Percentiles rank a stretch among this genome's conserved stretches.
These are phyloP conservation scores for Tetraneura akinire DNA, from an alignment of 1,140 invertebrate species.

Conservation along the genomic window DNA sequence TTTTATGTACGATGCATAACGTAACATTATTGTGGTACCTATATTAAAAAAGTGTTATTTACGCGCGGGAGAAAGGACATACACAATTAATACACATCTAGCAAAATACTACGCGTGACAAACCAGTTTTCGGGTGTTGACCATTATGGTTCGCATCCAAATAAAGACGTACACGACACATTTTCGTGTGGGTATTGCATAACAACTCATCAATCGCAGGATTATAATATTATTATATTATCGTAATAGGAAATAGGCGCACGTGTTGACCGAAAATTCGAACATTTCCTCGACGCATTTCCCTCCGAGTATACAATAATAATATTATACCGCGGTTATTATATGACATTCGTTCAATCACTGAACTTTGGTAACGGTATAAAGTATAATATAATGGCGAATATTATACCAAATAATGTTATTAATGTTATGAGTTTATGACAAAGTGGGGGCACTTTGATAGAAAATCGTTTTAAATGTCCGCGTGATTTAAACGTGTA, in stretches of 20 bases:
- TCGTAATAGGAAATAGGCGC: not conserved
- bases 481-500: too few relatives aligned
- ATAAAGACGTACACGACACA: slow-evolving; percentile 38
- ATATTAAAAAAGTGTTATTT: not conserved
- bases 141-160: slow-evolving; percentile 35
- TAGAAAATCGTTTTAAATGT: too few relatives aligned
- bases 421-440: too few relatives aligned
- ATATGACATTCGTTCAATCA: too few relatives aligned
- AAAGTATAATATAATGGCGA: too few relatives aligned
- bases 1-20: not conserved
- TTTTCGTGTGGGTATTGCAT: slow-evolving; percentile 16
- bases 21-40: not conserved
- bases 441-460: too few relatives aligned
- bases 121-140: slow-evolving; percentile 49
- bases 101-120: slow-evolving; percentile 10
- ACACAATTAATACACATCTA: too few relatives aligned
- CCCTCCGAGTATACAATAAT: too few relatives aligned
- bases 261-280: not conserved
- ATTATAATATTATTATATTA: too few relatives aligned
- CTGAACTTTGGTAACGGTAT: too few relatives aligned
- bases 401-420: too few relatives aligned
- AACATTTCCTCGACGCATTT: not conserved
- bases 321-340: too few relatives aligned
- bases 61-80: slow-evolving; percentile 1
- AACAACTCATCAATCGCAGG: not conserved